phyloP scores from a whole-genome alignment of 2,888 invertebrate genomes.

The Alviniconcha strummeri region DNA sequence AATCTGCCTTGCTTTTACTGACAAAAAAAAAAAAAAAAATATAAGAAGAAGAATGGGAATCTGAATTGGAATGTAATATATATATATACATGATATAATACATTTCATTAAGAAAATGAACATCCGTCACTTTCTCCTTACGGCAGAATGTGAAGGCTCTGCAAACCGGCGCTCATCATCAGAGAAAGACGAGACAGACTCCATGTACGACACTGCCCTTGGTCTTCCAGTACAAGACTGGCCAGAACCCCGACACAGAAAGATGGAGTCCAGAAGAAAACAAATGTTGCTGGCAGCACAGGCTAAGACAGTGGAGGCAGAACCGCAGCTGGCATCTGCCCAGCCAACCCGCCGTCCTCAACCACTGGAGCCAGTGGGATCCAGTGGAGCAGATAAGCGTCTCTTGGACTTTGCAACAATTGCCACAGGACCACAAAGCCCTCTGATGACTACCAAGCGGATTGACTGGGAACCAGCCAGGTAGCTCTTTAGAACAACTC shows the following conservation, averaged over 20 bases:
- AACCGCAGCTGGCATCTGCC: not conserved
- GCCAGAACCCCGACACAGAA: slow-evolving; percentile 11
- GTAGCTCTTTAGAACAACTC: slow-evolving; percentile 35
- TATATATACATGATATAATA: too few species aligned
- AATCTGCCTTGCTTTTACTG: too few species aligned
- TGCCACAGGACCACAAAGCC: slow-evolving; percentile 72
- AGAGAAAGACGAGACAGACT: slow-evolving; percentile 4
- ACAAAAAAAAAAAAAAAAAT: too few species aligned
- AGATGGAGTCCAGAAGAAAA: slow-evolving; percentile 27
- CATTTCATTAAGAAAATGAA: too few species aligned
- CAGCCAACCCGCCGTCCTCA: not conserved
- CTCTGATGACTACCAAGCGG: slow-evolving; percentile 59
- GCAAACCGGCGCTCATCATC: not conserved
- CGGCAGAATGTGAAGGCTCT: too few species aligned
- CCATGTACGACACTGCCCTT: not conserved
- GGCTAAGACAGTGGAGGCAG: not conserved
- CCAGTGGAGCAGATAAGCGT: slow-evolving; percentile 37
- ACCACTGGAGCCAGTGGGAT: not conserved
- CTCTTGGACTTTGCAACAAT: slow-evolving; percentile 70
- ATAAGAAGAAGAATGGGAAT: too few species aligned
- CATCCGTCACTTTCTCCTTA: too few species aligned
- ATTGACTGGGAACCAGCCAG: slow-evolving; percentile 52
- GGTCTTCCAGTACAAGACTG: not conserved
- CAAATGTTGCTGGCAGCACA: slow-evolving; percentile 7
- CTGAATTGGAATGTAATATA: too few species aligned